phyloP scores from a whole-genome alignment of 2,113 vertebrate genomes.

The Tupaia chinensis region DNA sequence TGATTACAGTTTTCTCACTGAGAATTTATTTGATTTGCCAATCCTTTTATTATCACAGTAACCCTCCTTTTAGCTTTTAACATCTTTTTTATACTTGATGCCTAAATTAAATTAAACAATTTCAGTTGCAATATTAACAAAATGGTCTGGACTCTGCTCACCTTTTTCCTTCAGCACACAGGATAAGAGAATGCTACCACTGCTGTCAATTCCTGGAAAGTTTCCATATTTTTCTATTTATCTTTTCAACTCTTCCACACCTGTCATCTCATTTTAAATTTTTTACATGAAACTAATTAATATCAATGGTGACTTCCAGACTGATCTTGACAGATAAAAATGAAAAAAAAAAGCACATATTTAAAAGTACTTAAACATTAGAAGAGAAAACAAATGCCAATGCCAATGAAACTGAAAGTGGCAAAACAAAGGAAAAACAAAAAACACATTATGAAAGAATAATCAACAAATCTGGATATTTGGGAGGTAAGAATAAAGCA shows the following conservation, averaged over 20 bases:
- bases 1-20: not conserved
- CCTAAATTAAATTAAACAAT: not conserved
- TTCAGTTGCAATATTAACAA: not conserved
- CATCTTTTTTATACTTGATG: not conserved
- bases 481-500: not conserved
- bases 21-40: not conserved
- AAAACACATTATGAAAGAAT: not conserved
- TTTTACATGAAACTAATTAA: not conserved
- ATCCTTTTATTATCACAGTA: not conserved
- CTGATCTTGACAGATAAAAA: not conserved
- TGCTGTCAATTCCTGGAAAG: not conserved
- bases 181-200: not conserved
- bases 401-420: not conserved
- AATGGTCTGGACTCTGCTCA: not conserved
- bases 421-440: not conserved
- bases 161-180: not conserved
- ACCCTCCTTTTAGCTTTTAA: not conserved
- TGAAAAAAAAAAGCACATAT: not conserved
- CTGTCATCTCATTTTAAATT: not conserved
- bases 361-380: not conserved
- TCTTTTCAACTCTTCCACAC: not conserved
- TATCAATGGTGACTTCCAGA: not conserved
- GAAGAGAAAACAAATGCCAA: not conserved
- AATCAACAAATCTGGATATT: not conserved
- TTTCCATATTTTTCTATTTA: not conserved